These are phyloP conservation scores for Craseonycteris thonglongyai DNA, from an alignment of 2,113 vertebrate genomes.

Conservation along the genomic window DNA sequence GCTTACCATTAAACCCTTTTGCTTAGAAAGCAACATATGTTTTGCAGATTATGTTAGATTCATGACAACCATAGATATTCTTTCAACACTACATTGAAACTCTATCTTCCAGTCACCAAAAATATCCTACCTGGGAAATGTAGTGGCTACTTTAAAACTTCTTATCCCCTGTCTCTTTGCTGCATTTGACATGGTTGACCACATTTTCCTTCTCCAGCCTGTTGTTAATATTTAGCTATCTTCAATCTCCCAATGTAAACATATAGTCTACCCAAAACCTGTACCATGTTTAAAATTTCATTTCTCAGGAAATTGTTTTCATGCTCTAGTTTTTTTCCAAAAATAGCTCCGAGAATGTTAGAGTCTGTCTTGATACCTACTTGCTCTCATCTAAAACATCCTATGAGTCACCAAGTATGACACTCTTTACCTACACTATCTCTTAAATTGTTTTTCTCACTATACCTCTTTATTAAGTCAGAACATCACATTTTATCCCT, in stretches of 20 bases:
- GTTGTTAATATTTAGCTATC: background rate
- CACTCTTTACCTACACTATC: background rate
- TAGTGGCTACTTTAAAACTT: background rate
- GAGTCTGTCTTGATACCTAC: background rate
- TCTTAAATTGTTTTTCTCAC: background rate
- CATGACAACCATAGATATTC: background rate
- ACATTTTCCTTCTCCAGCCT: background rate
- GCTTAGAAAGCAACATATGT: background rate
- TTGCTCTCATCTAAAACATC: background rate
- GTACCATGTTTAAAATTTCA: background rate
- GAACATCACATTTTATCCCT: background rate
- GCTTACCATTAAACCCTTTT: background rate
- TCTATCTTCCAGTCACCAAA: background rate
- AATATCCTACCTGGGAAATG: background rate
- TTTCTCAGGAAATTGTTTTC: background rate
- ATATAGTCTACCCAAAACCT: background rate
- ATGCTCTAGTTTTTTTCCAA: background rate
- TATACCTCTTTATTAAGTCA: background rate
- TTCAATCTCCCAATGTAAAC: background rate
- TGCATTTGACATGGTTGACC: background rate
- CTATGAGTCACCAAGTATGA: background rate
- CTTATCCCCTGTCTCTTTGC: background rate
- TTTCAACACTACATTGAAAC: background rate
- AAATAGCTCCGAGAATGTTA: background rate
- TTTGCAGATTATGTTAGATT: background rate